A percentile compares a stretch with the other conserved stretches of the same genome.
These are phyloP conservation scores for Archaeoteleia sp. DNA, from an alignment of 2,888 invertebrate genomes.

Conservation along the genomic window DNA sequence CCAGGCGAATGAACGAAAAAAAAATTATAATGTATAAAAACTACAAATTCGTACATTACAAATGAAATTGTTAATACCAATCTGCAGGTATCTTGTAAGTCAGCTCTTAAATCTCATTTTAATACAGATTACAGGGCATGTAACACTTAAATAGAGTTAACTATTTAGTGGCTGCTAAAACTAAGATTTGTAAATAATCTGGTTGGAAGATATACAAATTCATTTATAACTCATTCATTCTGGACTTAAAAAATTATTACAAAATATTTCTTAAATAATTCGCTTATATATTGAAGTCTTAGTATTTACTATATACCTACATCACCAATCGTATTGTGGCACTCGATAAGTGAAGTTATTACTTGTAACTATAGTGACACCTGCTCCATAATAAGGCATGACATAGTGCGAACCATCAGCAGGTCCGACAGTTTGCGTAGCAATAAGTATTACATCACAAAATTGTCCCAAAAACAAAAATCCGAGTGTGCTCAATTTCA, in stretches of 20 bases:
- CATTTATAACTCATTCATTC: no score
- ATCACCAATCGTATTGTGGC: constrained; percentile 86
- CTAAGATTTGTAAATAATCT: no score
- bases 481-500: constrained; percentile 96
- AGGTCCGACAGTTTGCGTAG: constrained; percentile 95
- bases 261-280: constrained; percentile 7
- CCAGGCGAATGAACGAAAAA: no score
- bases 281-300: constrained; percentile 2
- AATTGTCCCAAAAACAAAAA: constrained; percentile 97
- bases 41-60: no score
- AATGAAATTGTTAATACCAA: no score
- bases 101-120: no score
- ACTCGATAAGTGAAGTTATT: constrained; percentile 90
- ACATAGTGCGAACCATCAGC: constrained; percentile 96
- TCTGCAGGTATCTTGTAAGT: no score
- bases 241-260: constrained; percentile 5
- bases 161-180: no score
- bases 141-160: no score
- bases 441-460: constrained; percentile 94
- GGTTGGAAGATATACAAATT: no score
- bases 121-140: no score
- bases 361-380: constrained; percentile 85
- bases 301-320: not conserved
- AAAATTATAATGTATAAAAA: no score
- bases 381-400: constrained; percentile 94